Conservation (phyloP, 2,113 vertebrate species). For the Pygoscelis antarcticus region DNA sequence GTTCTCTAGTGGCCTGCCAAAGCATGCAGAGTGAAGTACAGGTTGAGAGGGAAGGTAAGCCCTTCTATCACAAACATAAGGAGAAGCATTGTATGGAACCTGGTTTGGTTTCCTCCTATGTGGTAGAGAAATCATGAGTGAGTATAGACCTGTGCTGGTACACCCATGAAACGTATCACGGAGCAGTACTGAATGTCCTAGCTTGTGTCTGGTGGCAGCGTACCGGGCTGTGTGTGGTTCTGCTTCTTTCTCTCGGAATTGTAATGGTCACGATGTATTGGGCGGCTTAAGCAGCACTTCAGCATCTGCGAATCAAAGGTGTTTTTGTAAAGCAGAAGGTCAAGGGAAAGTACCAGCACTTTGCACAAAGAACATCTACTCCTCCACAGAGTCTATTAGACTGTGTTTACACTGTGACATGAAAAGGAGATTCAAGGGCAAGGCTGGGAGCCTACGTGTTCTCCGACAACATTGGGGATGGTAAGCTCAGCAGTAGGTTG, state of each 20-base stretch:
- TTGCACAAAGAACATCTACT: background rate
- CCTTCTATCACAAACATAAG: background rate
- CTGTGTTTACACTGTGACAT: background rate
- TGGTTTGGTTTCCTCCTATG: background rate
- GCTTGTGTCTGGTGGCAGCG: background rate
- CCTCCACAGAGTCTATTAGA: background rate
- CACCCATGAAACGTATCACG: fast-evolving
- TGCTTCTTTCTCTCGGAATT: background rate
- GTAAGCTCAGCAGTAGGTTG: background rate
- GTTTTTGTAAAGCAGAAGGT: background rate
- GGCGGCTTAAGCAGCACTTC: background rate
- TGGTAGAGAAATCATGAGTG: background rate
- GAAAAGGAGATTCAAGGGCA: background rate
- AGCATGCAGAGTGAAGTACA: background rate
- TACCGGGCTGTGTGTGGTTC: background rate
- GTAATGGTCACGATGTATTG: fast-evolving
- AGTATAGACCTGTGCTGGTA: background rate
- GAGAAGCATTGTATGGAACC: background rate
- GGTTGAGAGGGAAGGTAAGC: background rate
- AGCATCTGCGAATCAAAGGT: background rate
- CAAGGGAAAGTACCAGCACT: background rate
- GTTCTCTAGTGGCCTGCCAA: background rate
- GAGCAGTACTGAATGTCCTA: background rate
- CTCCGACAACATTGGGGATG: fast-evolving
- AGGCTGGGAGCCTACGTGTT: fast-evolving